These are phyloP conservation scores for Aurelia sp. DNA, from an alignment of 30 jellyfish, hydroid and myxozoan genomes.

Conservation along the genomic window DNA sequence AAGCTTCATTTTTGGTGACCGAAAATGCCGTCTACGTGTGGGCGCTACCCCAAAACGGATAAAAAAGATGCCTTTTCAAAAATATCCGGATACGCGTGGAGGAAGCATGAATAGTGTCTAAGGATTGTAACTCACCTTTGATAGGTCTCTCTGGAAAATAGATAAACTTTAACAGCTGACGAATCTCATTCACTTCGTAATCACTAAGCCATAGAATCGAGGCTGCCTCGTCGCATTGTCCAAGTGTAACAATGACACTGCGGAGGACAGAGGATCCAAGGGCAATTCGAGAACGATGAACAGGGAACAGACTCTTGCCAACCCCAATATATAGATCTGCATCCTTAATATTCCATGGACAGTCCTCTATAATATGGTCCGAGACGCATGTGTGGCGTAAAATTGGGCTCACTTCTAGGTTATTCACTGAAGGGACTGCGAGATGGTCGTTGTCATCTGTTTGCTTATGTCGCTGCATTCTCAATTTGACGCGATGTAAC, in stretches of 20 bases:
- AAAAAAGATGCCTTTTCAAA: no score
- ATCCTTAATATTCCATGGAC: not conserved
- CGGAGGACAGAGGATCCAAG: constrained; percentile 8
- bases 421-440: no score
- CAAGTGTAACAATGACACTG: not conserved
- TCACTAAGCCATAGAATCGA: constrained; percentile 1
- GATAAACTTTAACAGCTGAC: not conserved
- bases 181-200: not conserved
- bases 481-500: no score
- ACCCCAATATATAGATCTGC: constrained; percentile 11
- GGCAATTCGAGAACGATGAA: constrained; percentile 16
- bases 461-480: no score
- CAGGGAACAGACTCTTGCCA: constrained; percentile 8
- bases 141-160: constrained; percentile 1
- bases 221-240: constrained; percentile 3
- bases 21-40: no score
- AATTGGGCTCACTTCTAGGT: no score
- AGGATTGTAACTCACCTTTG: not conserved
- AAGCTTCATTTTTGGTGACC: no score
- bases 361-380: not conserved
- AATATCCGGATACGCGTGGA: no score
- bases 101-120: not conserved
- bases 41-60: no score
- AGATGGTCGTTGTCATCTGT: no score
- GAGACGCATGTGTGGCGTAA: no score